A percentile compares a stretch with the other conserved stretches of the same genome.
Evolutionary conservation across 2,888 invertebrate species (phyloP).

Genomic region (Tuberolachnus salignus): DNA sequence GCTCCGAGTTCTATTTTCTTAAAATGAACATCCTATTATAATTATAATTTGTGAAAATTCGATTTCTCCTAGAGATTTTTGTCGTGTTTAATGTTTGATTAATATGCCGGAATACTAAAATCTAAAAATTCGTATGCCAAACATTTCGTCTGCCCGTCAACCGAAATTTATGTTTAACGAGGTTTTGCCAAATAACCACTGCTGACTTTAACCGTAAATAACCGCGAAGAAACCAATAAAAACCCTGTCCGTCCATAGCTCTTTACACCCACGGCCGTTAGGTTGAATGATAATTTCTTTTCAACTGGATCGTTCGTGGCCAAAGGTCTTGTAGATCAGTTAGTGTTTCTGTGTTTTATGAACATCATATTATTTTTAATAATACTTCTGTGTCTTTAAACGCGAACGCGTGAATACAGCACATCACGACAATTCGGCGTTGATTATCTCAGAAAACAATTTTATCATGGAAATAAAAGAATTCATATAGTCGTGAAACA

Average conservation of each 20-base stretch:
- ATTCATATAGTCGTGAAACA: neutral
- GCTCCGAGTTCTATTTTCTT: too few species aligned
- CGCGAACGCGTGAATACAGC: neutral
- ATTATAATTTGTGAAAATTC: neutral
- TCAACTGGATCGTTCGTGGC: slow-evolving; percentile 25
- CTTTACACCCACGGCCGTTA: slow-evolving; percentile 19
- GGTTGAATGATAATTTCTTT: slow-evolving; percentile 40
- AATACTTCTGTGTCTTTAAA: neutral
- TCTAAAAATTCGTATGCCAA: slow-evolving; percentile 45
- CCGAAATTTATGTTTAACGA: slow-evolving; percentile 44
- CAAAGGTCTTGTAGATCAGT: slow-evolving; percentile 16
- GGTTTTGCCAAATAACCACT: slow-evolving; percentile 48
- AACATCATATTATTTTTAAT: slow-evolving; percentile 24
- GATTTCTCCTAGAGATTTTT: slow-evolving; percentile 10
- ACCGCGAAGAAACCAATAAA: slow-evolving; percentile 51
- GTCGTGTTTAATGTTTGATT: slow-evolving; percentile 21
- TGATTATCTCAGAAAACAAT: neutral
- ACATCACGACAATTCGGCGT: neutral
- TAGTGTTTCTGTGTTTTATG: neutral
- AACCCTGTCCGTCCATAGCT: slow-evolving; percentile 28
- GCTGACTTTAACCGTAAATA: slow-evolving; percentile 38
- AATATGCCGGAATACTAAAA: slow-evolving; percentile 25
- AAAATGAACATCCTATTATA: too few species aligned
- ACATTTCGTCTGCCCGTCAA: slow-evolving; percentile 48
- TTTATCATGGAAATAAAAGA: too few species aligned